phyloP scores from a whole-genome alignment of 2,113 vertebrate species.

The Macaca nemestrina region DNA sequence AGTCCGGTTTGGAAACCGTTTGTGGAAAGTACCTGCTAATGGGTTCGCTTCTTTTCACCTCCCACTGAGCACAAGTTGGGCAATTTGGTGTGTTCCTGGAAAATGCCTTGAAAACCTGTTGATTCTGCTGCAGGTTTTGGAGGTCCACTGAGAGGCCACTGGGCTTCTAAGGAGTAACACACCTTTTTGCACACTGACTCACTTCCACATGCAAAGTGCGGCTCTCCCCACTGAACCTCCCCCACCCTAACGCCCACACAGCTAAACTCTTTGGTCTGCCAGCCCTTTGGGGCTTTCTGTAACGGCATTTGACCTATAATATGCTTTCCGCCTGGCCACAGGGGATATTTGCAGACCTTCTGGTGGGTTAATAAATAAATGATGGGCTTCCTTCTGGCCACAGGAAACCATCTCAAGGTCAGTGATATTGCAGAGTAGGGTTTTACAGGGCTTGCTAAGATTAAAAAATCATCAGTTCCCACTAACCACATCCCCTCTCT shows the following conservation, averaged over 20 bases:
- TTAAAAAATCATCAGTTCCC: conserved; percentile 74
- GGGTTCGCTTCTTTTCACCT: not conserved
- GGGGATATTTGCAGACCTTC: conserved; percentile 67
- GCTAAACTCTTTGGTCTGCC: not conserved
- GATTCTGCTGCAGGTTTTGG: not conserved
- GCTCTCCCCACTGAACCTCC: not conserved
- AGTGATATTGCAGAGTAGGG: conserved; percentile 38
- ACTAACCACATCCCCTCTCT: conserved; percentile 73
- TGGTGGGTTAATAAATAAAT: conserved; percentile 77
- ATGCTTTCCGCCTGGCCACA: conserved; percentile 49
- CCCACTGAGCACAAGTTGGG: not conserved
- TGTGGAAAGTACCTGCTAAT: conserved; percentile 2
- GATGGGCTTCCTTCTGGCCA: conserved; percentile 70
- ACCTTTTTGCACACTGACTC: not conserved
- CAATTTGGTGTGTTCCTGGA: not conserved
- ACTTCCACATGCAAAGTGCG: fast-evolving
- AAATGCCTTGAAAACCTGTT: not conserved
- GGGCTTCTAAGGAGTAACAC: not conserved
- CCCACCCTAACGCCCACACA: not conserved
- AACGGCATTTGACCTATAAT: conserved; percentile 72
- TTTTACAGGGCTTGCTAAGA: conserved; percentile 67
- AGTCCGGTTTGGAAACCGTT: not conserved
- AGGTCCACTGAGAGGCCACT: not conserved
- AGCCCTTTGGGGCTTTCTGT: conserved; percentile 52
- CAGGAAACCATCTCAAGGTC: conserved; percentile 74